Evolutionary conservation across 2,888 invertebrate species (phyloP).

Genomic region (Dryomyza anilis): DNA sequence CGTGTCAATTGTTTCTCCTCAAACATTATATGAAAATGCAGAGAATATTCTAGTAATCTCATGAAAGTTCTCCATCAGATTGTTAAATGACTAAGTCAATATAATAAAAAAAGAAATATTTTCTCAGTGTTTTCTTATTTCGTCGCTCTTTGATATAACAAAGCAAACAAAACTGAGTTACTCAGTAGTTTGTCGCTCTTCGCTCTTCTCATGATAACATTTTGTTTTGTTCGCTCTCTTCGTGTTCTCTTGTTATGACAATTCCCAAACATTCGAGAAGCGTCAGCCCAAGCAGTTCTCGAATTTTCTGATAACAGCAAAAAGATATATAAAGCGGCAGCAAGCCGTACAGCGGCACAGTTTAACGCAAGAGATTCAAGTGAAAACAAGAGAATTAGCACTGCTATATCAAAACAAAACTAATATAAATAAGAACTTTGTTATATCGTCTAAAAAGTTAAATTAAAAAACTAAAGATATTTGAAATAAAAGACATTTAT

Average conservation of each 20-base stretch:
- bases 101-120: background rate
- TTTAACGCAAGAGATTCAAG: background rate
- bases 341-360: background rate
- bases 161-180: background rate
- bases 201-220: background rate
- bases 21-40: too few relatives aligned
- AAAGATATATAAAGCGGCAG: slow-evolving; percentile 1
- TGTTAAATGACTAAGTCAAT: too few relatives aligned
- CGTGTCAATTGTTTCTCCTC: too few relatives aligned
- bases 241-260: background rate
- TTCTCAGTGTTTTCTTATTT: background rate
- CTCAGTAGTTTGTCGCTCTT: background rate
- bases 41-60: too few relatives aligned
- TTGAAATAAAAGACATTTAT: too few relatives aligned
- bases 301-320: background rate
- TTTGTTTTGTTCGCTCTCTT: background rate
- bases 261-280: background rate
- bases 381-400: slow-evolving; percentile 2
- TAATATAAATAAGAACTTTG: background rate
- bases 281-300: background rate
- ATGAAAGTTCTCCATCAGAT: too few relatives aligned
- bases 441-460: too few relatives aligned
- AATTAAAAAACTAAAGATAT: too few relatives aligned
- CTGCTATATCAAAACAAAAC: background rate
- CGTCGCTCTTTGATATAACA: background rate